Evolutionary conservation across 2,888 invertebrate species (phyloP), one percentile per base, ranked within the genome.

Genomic region (Cheilosia grossa): DNA sequence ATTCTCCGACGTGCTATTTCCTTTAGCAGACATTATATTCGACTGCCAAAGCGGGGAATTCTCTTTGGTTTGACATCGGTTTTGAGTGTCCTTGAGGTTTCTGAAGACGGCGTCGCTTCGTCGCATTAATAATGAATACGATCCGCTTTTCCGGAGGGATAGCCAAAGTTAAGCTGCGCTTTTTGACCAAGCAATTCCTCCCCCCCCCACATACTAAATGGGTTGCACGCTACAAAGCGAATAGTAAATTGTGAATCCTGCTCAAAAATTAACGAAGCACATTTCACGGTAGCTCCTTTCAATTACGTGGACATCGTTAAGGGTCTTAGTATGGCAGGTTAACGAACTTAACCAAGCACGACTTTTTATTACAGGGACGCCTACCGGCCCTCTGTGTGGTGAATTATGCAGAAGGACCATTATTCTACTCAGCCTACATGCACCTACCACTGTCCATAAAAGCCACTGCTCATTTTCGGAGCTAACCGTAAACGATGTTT

Each of bases 381-480:
- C 6, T 27, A 27, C 27, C 6, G 6, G 10, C 33, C 0, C 10
- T 33, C 3, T 33, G 9, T 10, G 33, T 44, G 44, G 44, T 44
- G 42, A 73, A 61, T 73, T 61, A 73, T 73, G 67, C 61, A 63
- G 64, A 74, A 74, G 69, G 67, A 74, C 51, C 67, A 74, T 74
- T 67, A 69, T 61, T 54, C 47, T 21, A 47, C 44, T 67, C 67
- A 56, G 67, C 74, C 63, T 56, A 56, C 42, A 63, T 10, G 10
- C 44, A n/a, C n/a, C 7, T 44, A 51, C 4, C 10, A 2, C 2
- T 56, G 30, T 63, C 19, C 56, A 64, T 19, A 49, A 49, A 54
- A 56, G 69, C 54, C 21, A 21, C 69, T 79, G 83, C 74, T 80
- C 79, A 83, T 80, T 83, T 83, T 63, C 74, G 74, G 73, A 64